Evolutionary conservation across 1,140 invertebrate species (phyloP).

Genomic region (Drosophila azteca): DNA sequence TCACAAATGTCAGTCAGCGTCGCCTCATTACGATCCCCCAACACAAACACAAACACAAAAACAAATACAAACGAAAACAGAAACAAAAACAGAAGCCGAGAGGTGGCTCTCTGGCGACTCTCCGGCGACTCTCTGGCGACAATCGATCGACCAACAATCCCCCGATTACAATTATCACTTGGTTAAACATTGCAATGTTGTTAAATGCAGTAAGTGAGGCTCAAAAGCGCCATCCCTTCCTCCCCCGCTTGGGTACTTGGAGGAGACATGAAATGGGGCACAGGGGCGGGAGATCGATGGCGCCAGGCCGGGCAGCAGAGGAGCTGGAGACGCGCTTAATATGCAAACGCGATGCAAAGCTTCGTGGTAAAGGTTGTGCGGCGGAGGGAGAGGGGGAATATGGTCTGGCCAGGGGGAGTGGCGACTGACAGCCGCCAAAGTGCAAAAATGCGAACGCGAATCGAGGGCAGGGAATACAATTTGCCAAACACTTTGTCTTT

Average conservation of each 20-base stretch:
- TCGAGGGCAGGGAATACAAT: conserved; percentile 56
- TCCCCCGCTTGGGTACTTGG: no score
- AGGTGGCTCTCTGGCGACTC: neutral
- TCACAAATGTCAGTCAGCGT: conserved; percentile 56
- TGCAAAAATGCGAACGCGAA: conserved; percentile 71
- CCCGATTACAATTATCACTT: conserved; percentile 74
- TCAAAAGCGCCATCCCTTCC: neutral
- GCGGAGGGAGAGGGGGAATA: conserved; percentile 15
- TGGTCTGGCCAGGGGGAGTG: conserved; percentile 15
- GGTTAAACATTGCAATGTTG: conserved; percentile 74
- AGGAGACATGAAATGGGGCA: neutral
- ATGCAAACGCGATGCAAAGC: conserved; percentile 70
- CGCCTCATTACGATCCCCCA: conserved; percentile 55
- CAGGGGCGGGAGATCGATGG: conserved; percentile 42
- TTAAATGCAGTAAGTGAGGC: conserved; percentile 55
- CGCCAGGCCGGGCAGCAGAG: conserved; percentile 44
- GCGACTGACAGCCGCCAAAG: conserved; percentile 53
- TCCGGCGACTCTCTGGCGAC: conserved; percentile 62
- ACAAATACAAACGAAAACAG: conserved; percentile 21
- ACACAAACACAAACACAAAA: conserved; percentile 22
- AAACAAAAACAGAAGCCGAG: conserved; percentile 35
- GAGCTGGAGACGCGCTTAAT: conserved; percentile 52
- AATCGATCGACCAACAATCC: conserved; percentile 35
- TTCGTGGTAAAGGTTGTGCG: conserved; percentile 22
- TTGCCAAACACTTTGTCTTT: conserved; percentile 50